A percentile compares a stretch with the other conserved stretches of the same genome.
phyloP scores from a whole-genome alignment of 2,797 vertebrate genomes.

The Fistularia tabacaria region DNA sequence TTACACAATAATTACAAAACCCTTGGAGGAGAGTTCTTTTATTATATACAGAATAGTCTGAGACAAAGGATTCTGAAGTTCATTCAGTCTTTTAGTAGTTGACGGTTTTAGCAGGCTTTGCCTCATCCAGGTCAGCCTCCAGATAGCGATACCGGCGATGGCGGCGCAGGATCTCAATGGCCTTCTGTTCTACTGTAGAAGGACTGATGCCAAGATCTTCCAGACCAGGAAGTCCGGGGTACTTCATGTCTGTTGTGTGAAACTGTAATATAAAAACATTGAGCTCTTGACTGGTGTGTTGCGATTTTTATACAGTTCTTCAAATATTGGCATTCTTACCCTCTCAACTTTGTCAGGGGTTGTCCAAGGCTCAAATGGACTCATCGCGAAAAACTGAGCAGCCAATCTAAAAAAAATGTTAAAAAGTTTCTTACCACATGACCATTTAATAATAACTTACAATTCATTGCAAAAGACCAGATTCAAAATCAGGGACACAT shows the following conservation, averaged over 20 bases:
- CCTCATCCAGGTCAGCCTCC: constrained; percentile 79
- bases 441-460: too few species aligned
- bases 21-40: constrained; percentile 41
- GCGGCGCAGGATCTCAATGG: constrained; percentile 88
- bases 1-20: neutral
- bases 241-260: constrained; percentile 84
- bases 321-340: constrained; percentile 69
- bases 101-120: constrained; percentile 83
- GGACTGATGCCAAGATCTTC: constrained; percentile 87
- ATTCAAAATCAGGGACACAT: too few species aligned
- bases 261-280: constrained; percentile 68
- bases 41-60: constrained; percentile 73
- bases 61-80: constrained; percentile 31
- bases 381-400: constrained; percentile 80
- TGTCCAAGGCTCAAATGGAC: constrained; percentile 88
- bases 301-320: neutral
- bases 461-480: too few species aligned
- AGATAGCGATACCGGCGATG: constrained; percentile 88
- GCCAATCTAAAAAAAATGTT: constrained; percentile 68
- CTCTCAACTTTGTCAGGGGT: constrained; percentile 89
- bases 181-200: constrained; percentile 82
- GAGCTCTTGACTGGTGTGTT: neutral
- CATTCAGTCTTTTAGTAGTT: constrained; percentile 55
- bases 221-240: constrained; percentile 85
- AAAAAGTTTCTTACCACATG: neutral